Evolutionary conservation across 37 sponge, comb jelly and placozoan species (phyloP), one percentile per base, ranked within the genome.

Genomic region (Hormiphora californensis): DNA sequence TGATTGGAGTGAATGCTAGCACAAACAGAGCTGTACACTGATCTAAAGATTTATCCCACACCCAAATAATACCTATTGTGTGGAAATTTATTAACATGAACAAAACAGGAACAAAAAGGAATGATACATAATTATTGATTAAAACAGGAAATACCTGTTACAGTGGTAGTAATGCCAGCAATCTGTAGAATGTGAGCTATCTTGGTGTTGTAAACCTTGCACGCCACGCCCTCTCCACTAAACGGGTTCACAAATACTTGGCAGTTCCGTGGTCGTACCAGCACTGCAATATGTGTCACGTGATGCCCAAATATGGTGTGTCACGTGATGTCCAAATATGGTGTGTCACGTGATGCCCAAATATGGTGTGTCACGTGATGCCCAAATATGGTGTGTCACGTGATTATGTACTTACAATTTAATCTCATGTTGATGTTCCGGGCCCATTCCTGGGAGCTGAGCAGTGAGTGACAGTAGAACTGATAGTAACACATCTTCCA

Each of bases 131-230:
- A n/a, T n/a, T n/a, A n/a, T n/a, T n/a, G n/a, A n/a, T n/a, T n/a
- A n/a, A n/a, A n/a, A n/a, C n/a, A n/a, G n/a, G 53, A 49, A 15
- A 17, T 49, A 57, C 61, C 61, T 21, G 61, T 57, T 4, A 57
- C 61, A 57, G 61, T 57, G 21, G 61, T 57, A 57, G 61, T 57
- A 57, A 57, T 57, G 17, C 61, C 61, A 57, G 61, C 61, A 28
- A 57, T 57, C 25, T 57, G 61, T 5, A 57, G 25, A 5, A 57
- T 15, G 61, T 57, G 61, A 5, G 61, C 61, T 57, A 57, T 57
- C 21, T 57, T 57, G 3, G 61, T 57, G 61, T 57, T 57, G 61
- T 57, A 57, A 5, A 57, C 61, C 25, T 57, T 57, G 22, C 61
- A 57, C 7, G 61, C 61, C 25, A 21, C 4, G 4, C 61, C 61